Conservation (phyloP, 2,797 vertebrate genomes). For the Myotis daubentonii region DNA sequence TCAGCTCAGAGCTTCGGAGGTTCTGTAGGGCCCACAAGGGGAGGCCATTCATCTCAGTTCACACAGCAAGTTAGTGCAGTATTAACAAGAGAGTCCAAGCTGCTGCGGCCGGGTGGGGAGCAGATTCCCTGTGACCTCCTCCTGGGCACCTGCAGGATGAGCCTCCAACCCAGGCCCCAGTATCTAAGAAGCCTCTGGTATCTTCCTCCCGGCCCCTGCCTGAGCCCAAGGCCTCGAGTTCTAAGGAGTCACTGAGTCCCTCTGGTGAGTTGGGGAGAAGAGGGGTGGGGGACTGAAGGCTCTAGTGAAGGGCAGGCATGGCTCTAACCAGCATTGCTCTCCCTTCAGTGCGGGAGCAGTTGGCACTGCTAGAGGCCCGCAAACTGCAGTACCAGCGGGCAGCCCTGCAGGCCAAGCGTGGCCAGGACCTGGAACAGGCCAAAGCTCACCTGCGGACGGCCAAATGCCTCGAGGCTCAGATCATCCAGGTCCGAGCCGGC, state of each 20-base stretch:
- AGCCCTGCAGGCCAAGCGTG: slow-evolving; percentile 95
- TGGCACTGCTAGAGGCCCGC: slow-evolving; percentile 92
- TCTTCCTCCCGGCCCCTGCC: slow-evolving; percentile 74
- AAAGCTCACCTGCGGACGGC: slow-evolving; percentile 91
- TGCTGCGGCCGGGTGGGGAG: not conserved
- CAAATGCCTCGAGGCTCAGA: slow-evolving; percentile 91
- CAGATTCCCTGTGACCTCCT: not conserved
- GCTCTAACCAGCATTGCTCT: not conserved
- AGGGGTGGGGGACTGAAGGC: not conserved
- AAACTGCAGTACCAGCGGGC: slow-evolving; percentile 95
- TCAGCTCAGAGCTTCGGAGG: not conserved
- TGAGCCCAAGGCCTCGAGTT: slow-evolving; percentile 71
- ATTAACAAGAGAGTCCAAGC: not conserved
- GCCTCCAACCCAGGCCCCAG: slow-evolving; percentile 80
- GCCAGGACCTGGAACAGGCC: slow-evolving; percentile 93
- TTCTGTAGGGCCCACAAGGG: not conserved
- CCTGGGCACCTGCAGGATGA: slow-evolving; percentile 78
- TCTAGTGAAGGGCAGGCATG: not conserved
- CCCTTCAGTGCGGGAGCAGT: slow-evolving; percentile 89
- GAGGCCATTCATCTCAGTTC: not conserved
- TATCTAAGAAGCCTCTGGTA: slow-evolving; percentile 82
- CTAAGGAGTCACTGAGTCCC: slow-evolving; percentile 78
- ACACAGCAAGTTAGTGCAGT: not conserved
- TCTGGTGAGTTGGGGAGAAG: slow-evolving; percentile 79
- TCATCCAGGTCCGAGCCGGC: slow-evolving; percentile 89